Conservation (phyloP, 2,113 vertebrate genomes). For the Aspidoscelis tigris region DNA sequence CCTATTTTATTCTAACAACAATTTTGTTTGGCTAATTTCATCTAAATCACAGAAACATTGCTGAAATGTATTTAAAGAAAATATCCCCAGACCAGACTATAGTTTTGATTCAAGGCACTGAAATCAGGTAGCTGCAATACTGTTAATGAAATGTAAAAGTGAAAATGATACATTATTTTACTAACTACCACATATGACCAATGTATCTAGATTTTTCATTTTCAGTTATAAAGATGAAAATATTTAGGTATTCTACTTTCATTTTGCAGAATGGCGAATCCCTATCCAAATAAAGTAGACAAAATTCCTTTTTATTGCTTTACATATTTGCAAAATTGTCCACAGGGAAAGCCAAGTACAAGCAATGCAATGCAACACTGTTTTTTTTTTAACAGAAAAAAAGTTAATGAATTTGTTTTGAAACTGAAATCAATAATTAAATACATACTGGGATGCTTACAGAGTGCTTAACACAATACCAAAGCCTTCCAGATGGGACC, state of each 20-base stretch:
- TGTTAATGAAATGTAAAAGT: too few species aligned
- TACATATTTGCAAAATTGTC: background rate
- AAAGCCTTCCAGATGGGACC: too few species aligned
- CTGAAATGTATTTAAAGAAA: background rate
- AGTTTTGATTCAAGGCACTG: background rate
- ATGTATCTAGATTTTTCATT: background rate
- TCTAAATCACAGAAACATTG: background rate
- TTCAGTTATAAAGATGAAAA: background rate
- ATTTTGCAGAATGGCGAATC: background rate
- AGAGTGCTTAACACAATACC: too few species aligned
- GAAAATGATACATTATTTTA: too few species aligned
- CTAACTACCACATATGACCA: background rate
- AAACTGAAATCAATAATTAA: too few species aligned
- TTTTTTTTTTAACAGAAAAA: background rate
- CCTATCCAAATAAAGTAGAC: background rate
- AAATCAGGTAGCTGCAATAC: background rate
- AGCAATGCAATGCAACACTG: background rate
- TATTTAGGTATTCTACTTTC: background rate
- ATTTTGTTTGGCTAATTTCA: too few species aligned
- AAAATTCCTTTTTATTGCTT: background rate
- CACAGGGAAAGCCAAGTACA: background rate
- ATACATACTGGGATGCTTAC: too few species aligned
- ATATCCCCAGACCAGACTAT: background rate
- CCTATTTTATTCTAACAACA: background rate
- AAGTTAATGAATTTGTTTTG: background rate